These are phyloP conservation scores for Cantharis lateralis DNA, from an alignment of 2,888 invertebrate species.

Conservation along the genomic window DNA sequence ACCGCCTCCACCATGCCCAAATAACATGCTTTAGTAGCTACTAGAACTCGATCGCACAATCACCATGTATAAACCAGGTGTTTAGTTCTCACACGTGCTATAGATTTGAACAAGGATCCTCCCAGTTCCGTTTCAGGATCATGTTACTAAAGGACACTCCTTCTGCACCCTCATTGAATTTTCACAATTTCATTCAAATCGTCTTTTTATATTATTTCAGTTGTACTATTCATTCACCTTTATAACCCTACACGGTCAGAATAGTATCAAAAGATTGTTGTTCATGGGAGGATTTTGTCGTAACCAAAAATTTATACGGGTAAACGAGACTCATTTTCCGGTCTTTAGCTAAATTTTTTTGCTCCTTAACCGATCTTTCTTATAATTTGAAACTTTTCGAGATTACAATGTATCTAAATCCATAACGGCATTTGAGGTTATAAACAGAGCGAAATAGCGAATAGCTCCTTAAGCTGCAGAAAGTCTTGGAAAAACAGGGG, in stretches of 20 bases:
- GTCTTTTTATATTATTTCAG: conserved; percentile 37
- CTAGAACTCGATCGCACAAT: conserved; percentile 37
- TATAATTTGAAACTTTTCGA: background rate
- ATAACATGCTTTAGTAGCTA: conserved; percentile 38
- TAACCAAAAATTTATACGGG: conserved; percentile 7
- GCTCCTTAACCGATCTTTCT: conserved; percentile 1
- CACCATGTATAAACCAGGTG: conserved; percentile 47
- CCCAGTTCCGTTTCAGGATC: conserved; percentile 57
- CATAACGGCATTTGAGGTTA: too few relatives aligned
- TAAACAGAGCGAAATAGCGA: too few relatives aligned
- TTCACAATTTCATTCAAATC: conserved; percentile 43
- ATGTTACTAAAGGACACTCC: conserved; percentile 52
- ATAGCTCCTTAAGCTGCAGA: too few relatives aligned
- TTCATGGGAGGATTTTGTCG: conserved; percentile 18
- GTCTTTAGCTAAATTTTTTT: conserved; percentile 13
- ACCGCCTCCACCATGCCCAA: conserved; percentile 39
- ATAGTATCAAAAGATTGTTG: conserved; percentile 35
- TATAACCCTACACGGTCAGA: conserved; percentile 39
- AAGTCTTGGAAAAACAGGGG: too few relatives aligned
- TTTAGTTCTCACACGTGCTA: conserved; percentile 56
- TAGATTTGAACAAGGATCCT: conserved; percentile 43
- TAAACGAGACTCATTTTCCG: conserved; percentile 35
- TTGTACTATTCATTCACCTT: conserved; percentile 29
- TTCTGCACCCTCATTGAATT: conserved; percentile 41
- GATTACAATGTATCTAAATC: too few relatives aligned